These are phyloP conservation scores for Spinus pinus DNA, from an alignment of 2,797 vertebrate species.

Conservation along the genomic window DNA sequence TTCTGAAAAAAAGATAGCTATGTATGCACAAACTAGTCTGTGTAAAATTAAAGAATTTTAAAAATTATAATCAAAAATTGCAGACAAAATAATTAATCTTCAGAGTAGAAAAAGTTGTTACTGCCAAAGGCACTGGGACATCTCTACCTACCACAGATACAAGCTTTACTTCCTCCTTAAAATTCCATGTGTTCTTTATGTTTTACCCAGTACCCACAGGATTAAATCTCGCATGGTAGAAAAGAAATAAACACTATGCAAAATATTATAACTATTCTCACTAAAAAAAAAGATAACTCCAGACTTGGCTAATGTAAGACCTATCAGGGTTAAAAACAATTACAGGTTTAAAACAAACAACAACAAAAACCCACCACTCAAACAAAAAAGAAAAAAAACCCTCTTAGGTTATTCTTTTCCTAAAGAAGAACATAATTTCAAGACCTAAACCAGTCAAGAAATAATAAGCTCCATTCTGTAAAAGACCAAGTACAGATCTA, in stretches of 20 bases:
- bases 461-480: background rate
- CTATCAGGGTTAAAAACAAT: background rate
- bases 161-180: background rate
- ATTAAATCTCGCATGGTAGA: background rate
- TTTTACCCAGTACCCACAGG: background rate
- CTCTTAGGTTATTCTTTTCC: background rate
- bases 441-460: background rate
- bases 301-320: background rate
- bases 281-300: background rate
- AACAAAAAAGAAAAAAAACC: rapidly evolving
- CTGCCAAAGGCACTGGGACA: background rate
- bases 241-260: background rate
- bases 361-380: background rate
- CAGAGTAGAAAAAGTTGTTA: background rate
- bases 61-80: background rate
- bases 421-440: background rate
- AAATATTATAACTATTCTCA: background rate
- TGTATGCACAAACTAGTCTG: background rate
- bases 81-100: background rate
- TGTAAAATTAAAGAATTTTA: background rate
- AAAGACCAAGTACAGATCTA: rapidly evolving
- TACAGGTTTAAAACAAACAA: background rate
- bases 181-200: background rate
- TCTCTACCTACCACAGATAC: background rate
- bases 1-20: background rate